Evolutionary conservation across 2,797 vertebrate species (phyloP).

Genomic region (Monodelphis domestica): DNA sequence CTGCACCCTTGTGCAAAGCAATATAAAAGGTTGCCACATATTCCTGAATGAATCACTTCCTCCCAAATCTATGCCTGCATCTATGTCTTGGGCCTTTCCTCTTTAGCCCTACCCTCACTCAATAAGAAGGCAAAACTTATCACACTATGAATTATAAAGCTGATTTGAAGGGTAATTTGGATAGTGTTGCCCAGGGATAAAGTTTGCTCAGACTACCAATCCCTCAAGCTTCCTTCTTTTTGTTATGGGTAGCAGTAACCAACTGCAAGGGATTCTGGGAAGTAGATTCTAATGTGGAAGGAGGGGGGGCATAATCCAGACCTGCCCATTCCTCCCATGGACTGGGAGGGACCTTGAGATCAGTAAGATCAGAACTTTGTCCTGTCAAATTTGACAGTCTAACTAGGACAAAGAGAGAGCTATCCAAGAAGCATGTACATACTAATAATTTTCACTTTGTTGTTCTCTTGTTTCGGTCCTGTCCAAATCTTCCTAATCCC

Average conservation of each 20-base stretch:
- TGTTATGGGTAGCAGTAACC: not conserved
- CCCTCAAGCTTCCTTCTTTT: not conserved
- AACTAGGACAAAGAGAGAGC: not conserved
- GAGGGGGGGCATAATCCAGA: not conserved
- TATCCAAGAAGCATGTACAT: not conserved
- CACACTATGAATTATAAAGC: no score
- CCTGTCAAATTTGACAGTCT: not conserved
- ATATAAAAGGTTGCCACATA: slow-evolving; percentile 61
- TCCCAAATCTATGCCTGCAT: slow-evolving; percentile 30
- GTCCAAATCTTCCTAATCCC: no score
- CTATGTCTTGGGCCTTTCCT: slow-evolving; percentile 23
- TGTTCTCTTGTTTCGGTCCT: no score
- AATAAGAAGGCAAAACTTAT: slow-evolving; percentile 71
- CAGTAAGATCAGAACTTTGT: not conserved
- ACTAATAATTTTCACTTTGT: not conserved
- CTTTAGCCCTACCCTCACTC: fast-evolving
- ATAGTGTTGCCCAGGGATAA: not conserved
- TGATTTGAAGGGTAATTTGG: not conserved
- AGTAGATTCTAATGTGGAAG: not conserved
- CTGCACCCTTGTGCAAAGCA: slow-evolving; percentile 49
- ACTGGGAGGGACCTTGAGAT: not conserved
- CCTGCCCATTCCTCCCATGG: not conserved
- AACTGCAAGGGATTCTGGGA: not conserved
- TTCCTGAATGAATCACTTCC: slow-evolving; percentile 81
- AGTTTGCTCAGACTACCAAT: not conserved